Base-by-base conservation (phyloP, 2,888 invertebrate genomes). In the Germaria angustata region DNA sequence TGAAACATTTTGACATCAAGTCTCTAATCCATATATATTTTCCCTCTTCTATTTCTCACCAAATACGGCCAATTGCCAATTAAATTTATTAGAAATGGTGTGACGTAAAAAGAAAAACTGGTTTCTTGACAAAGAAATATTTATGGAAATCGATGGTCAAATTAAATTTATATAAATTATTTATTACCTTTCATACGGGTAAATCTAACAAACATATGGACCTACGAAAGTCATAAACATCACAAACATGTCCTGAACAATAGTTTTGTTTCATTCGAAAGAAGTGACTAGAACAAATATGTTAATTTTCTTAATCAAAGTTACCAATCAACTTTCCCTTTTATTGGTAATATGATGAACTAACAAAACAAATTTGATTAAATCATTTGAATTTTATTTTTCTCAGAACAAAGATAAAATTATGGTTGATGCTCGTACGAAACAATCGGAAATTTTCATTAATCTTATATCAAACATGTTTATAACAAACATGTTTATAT, bases 161-260 rank as follows among this genome's bases (percentile, higher is more conserved):
- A 22, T 46, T 34, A 5, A 13, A 44, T 57, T 6, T 71, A 57
- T 57, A 11, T 8, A 41, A 59, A 46, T 69, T 53, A 65, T 57
- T 57, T 46, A 65, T 78, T 9, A 49, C n/a, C n/a, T n/a, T n/a
- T n/a, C n/a, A 65, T 20, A 8, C 5, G n/a, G 55, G 57, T 79
- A 28, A 72, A 55, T 71, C 49, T 28, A 28, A 20, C 7, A 24
- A 41, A 32, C 36, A 28, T 28, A 3, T 5, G 6, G 28, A 28
- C 3, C 28, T 28, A 6, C 28, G n/a, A 28, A 5, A 28, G 51
- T 34, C 63, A 53, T 32, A 20, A 5, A 20, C 44, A 20, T 9
- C 2, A 1, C 9, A 20, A 15, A 7, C 15, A 46, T 46, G 15
- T 15, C n/a, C n/a, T 9, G 44, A 20, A 46, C 17, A 8, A 17